Evolutionary conservation across 2,113 vertebrate species (phyloP), one percentile per base, ranked within the genome.

Genomic region (Mandrillus leucophaeus): DNA sequence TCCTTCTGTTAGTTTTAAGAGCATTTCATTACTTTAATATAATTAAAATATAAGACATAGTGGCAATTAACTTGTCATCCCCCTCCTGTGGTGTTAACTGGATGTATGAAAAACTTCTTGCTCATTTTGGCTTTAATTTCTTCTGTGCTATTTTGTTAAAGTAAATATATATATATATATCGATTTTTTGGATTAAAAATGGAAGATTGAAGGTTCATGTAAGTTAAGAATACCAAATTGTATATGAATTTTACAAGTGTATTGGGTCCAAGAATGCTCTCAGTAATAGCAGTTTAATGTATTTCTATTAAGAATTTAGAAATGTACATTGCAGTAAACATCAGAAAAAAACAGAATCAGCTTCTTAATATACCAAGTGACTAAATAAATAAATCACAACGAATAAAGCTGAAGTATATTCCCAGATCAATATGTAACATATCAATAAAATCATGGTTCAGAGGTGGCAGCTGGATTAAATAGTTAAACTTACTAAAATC

Each of bases 121-220:
- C 96, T 95, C 75, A 95, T 55, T 82, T 90, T 84, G 50, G 1
- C 40, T 84, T 96, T 92, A 93, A 92, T 88, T 89, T 38, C 27
- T 98, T 96, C 45, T 95, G 76, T 79, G 95, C 35, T 82, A 93
- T 97, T 90, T 97, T 97, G 95, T 97, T 98, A 96, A 86, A 84
- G n/a, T 82, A 96, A 98, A 23, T 2, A 43, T 6, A 43, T 43
- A 43, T 43, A 43, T 43, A 43, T 43, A 43, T 43, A 50, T 48
- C 0, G 12, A 13, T 12, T 61, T 27, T 61, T 12, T 64, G 59
- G 27, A 64, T 30, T 48, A 66, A 64, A 55, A 96, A 55, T 86
- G 48, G 93, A 57, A 95, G 23, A 97, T 18, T 85, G 35, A 20
- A 98, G 95, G 96, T 96, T 95, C 96, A 55, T 72, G 59, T 93